A percentile compares a stretch with the other conserved stretches of the same genome.
phyloP scores from a whole-genome alignment of 2,113 vertebrate species.

The Dermatemys mawii region DNA sequence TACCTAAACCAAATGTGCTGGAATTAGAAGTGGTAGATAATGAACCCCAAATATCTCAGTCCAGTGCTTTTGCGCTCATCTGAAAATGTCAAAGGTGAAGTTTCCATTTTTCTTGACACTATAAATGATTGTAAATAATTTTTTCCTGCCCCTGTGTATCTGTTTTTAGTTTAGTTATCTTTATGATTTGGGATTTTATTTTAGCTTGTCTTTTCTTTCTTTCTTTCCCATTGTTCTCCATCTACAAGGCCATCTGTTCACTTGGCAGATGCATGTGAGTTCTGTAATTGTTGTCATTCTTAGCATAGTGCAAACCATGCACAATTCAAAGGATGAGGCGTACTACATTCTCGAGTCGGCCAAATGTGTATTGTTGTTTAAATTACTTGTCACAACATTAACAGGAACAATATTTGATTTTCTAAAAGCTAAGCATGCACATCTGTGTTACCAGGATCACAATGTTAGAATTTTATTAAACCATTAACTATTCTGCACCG shows the following conservation, averaged over 20 bases:
- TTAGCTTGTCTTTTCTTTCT: conserved; percentile 23
- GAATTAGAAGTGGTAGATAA: background rate
- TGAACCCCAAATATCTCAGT: background rate
- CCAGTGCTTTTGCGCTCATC: background rate
- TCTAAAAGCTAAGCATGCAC: conserved; percentile 58
- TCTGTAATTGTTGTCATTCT: conserved; percentile 80
- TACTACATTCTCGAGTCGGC: conserved; percentile 66
- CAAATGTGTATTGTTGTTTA: conserved; percentile 73
- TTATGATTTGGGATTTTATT: conserved; percentile 34
- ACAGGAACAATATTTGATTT: conserved; percentile 76
- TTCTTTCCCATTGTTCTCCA: conserved; percentile 64
- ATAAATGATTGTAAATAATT: background rate
- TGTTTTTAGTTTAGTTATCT: conserved; percentile 10
- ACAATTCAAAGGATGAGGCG: conserved; percentile 67
- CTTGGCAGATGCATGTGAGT: conserved; percentile 73
- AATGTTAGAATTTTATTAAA: conserved; percentile 57
- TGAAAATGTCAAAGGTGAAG: background rate
- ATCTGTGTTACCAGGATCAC: conserved; percentile 61
- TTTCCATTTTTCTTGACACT: background rate
- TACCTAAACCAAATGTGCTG: background rate
- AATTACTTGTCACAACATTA: conserved; percentile 80
- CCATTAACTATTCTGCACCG: conserved; percentile 18
- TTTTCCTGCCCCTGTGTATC: background rate
- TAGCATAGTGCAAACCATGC: conserved; percentile 68
- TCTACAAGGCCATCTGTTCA: conserved; percentile 76